phyloP scores from a whole-genome alignment of 2,888 invertebrate species.

The Spodoptera exigua region DNA sequence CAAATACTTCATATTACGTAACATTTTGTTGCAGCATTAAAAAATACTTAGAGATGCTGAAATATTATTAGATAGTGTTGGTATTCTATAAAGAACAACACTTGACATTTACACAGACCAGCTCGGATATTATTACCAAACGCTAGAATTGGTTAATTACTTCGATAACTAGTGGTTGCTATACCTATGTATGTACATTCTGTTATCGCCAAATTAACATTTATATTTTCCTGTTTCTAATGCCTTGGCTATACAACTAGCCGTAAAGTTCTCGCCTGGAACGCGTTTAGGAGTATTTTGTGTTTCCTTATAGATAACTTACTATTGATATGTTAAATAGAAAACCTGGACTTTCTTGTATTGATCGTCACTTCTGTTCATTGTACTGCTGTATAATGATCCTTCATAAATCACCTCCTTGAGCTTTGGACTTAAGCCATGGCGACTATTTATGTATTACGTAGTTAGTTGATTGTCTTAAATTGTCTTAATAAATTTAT shows the following conservation, averaged over 20 bases:
- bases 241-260: conserved; percentile 21
- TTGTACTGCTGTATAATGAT: too few species aligned
- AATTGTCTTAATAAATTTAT: too few species aligned
- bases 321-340: not conserved
- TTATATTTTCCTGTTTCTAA: conserved; percentile 48
- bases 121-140: conserved; percentile 15
- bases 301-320: conserved; percentile 35
- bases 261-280: conserved; percentile 22
- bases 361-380: too few species aligned
- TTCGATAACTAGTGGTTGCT: conserved; percentile 37
- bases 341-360: too few species aligned
- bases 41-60: not conserved
- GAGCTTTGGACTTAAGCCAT: too few species aligned
- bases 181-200: conserved; percentile 13
- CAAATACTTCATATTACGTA: conserved; percentile 3
- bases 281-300: conserved; percentile 19
- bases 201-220: conserved; percentile 33
- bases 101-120: conserved; percentile 5
- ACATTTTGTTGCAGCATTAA: not conserved
- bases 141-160: conserved; percentile 39
- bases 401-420: too few species aligned
- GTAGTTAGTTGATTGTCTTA: too few species aligned
- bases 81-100: not conserved
- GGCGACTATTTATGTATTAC: too few species aligned
- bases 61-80: not conserved